These are phyloP conservation scores for Seriola quinqueradiata DNA, from an alignment of 2,113 vertebrate species.

Conservation along the genomic window DNA sequence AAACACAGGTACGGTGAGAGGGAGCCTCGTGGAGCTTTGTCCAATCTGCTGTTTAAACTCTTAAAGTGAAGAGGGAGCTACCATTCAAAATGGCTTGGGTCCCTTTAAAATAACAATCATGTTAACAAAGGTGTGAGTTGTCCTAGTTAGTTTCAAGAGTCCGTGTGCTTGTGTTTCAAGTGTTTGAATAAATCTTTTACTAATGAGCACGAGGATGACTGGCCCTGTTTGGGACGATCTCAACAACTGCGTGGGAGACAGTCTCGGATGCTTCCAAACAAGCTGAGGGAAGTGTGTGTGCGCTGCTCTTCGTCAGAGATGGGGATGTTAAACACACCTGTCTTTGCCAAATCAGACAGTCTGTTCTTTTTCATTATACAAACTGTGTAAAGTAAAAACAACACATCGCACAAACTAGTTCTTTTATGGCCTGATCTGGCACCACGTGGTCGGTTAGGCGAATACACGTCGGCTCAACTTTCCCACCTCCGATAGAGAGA, in stretches of 20 bases:
- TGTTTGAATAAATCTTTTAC: conserved; percentile 36
- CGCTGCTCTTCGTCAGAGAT: not conserved
- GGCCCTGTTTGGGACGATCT: conserved; percentile 40
- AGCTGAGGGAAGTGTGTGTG: not conserved
- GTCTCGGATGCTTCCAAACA: not conserved
- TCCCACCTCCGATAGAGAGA: not conserved
- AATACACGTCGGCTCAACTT: not conserved
- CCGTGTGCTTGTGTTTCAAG: conserved; percentile 37
- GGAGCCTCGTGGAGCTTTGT: conserved; percentile 28
- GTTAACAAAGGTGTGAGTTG: conserved; percentile 63
- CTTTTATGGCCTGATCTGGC: not conserved
- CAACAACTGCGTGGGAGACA: conserved; percentile 21
- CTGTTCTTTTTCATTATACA: too few relatives aligned
- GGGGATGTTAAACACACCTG: not conserved
- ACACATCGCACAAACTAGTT: not conserved
- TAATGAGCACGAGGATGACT: conserved; percentile 51
- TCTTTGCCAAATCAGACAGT: not conserved
- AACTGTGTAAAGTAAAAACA: too few relatives aligned
- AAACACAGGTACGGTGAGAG: conserved; percentile 27
- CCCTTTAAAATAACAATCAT: conserved; percentile 73
- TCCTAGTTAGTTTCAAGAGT: conserved; percentile 58
- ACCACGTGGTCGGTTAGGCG: not conserved
- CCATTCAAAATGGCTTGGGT: conserved; percentile 77
- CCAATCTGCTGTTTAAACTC: conserved; percentile 29
- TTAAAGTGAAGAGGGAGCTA: conserved; percentile 8